A percentile compares a stretch with the other conserved stretches of the same genome.
phyloP scores from a whole-genome alignment of 1,140 invertebrate species.

The Chlorops oryzae region DNA sequence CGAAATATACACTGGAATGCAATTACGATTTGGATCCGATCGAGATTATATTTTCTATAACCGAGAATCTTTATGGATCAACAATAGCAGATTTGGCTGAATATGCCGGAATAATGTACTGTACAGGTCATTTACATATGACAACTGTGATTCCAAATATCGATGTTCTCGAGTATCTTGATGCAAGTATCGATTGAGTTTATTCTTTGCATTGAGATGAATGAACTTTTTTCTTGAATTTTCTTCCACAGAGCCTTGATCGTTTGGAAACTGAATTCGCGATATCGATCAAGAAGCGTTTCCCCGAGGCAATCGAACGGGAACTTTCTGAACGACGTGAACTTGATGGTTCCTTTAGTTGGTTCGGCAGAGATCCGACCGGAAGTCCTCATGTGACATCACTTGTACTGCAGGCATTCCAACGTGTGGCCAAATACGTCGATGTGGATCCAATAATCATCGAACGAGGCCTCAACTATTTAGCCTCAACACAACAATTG shows the following conservation, averaged over 20 bases:
- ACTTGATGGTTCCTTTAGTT: slow-evolving; percentile 1
- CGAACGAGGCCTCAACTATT: neutral
- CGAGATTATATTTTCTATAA: slow-evolving; percentile 1
- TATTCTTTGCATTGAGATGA: too few relatives aligned
- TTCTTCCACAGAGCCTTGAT: slow-evolving; percentile 9
- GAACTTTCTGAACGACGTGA: neutral
- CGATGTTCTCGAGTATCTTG: neutral
- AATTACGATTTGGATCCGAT: slow-evolving; percentile 4
- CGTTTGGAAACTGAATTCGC: slow-evolving; percentile 4
- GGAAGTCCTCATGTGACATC: slow-evolving; percentile 1
- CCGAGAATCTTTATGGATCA: neutral
- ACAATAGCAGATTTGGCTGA: neutral
- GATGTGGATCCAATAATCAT: neutral
- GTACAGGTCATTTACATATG: neutral
- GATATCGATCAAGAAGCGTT: neutral
- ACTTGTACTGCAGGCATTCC: neutral
- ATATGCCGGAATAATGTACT: neutral
- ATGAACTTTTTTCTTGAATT: too few relatives aligned
- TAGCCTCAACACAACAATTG: neutral
- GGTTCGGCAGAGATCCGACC: neutral
- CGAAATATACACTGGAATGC: neutral
- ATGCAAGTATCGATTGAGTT: neutral
- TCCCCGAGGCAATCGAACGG: neutral
- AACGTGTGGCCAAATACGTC: neutral
- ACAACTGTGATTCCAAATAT: neutral